Percentiles rank a stretch among this genome's conserved stretches.
phyloP scores from a whole-genome alignment of 2,797 vertebrate genomes.

The Novumbra hubbsi region DNA sequence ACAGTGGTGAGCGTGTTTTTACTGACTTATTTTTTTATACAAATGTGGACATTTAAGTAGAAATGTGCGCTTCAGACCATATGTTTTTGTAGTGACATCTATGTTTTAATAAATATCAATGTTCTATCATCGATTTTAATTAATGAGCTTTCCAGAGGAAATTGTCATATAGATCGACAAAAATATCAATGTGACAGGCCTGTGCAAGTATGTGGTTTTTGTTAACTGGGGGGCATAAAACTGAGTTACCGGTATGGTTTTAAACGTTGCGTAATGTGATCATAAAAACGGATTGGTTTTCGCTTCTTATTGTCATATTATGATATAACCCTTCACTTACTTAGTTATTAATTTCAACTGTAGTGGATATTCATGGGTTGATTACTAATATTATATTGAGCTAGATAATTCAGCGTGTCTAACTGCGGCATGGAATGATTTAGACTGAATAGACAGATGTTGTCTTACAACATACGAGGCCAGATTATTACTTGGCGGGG shows the following conservation, averaged over 20 bases:
- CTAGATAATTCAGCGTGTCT: neutral
- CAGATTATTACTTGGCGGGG: neutral
- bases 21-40: neutral
- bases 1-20: slow-evolving; percentile 73
- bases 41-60: neutral
- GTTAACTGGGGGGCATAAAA: neutral
- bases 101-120: neutral
- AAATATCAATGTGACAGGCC: neutral
- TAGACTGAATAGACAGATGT: neutral
- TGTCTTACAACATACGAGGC: neutral
- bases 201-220: neutral
- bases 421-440: neutral
- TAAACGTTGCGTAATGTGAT: neutral
- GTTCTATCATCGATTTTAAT: neutral
- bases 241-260: neutral
- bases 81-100: neutral
- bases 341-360: neutral
- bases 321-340: neutral
- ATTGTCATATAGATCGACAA: neutral
- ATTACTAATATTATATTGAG: neutral
- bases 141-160: no score
- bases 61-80: neutral
- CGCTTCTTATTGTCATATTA: neutral
- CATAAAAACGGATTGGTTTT: neutral
- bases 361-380: neutral